Base-by-base conservation (phyloP, 2,888 invertebrate genomes). In the Limnephilus rhombicus region DNA sequence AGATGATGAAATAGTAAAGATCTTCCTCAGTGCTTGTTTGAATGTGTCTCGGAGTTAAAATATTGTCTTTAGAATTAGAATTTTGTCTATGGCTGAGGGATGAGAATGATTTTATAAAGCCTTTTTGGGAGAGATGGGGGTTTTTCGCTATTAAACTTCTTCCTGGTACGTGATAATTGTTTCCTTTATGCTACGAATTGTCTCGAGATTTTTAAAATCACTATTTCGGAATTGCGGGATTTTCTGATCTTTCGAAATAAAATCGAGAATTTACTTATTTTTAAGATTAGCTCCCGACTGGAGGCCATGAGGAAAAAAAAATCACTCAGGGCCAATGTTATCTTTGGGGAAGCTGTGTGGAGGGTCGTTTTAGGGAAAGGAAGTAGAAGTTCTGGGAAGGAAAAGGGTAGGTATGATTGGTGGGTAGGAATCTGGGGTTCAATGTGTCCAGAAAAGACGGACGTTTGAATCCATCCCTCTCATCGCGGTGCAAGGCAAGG, bases 11-110 rank as follows among this genome's bases (percentile, higher is more conserved):
- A 41, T 85, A 85, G 37, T 45, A 37, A n/a, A 24, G 53, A 34
- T 83, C 45, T 41, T 85, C 9, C 85, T 85, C 15, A 24, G 85
- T 18, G n/a, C 34, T 31, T 15, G 41, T 85, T 85, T 85, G 85
- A 85, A 85, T 85, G 41, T 85, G 85, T 85, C 85, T 85, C 41
- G 24, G 85, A 29, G 29, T 82, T 82, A 82, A 49, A 49, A 82
- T 82, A 82, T 82, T 82, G 82, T 82, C 15, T 31, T 82, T 82
- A 13, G 82, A 82, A 82, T 82, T 82, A 82, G 82, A 82, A 82
- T 82, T 82, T 82, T 29, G 31, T 82, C 82, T 82, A 31, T 31
- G 82, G 34, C 31, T 29, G 82, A 29, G 29, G 9, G 31, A 68
- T 68, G 53, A 68, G 53, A 18, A 68, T 68, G 5, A 15, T 24